Evolutionary conservation across 1,140 invertebrate genomes (phyloP), one percentile per base, ranked within the genome.

Genomic region (Contarinia nasturtii): DNA sequence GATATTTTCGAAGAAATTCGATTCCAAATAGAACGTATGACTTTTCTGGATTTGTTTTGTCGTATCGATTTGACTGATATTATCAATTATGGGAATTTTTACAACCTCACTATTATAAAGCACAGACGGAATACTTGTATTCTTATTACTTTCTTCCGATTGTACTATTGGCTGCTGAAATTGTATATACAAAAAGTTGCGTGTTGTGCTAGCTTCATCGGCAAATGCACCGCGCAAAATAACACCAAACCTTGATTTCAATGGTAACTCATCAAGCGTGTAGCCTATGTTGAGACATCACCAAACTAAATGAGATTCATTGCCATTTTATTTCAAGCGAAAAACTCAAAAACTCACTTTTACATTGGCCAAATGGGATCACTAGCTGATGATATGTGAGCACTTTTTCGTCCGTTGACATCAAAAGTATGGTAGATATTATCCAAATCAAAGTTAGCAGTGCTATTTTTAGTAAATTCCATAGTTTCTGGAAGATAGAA

Each of bases 371-470:
- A 3, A 63, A 55, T 2, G 67, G 62, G n/a, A 80, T 58, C 1
- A 69, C 72, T 2, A 77, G 62, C 52, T 73, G 73, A 51, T 69
- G 71, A 33, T 64, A 59, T 2, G 63, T 53, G 27, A 66, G 58
- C 10, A 70, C 58, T 50, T 67, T 74, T 47, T 76, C 75, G 40
- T 67, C 70, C 48, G 74, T 75, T 20, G 65, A 59, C 57, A 77
- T 68, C 50, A 79, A 64, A 14, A 71, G 61, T 7, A 67, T 47
- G 48, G 76, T 68, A 49, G 73, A 74, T 45, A 69, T 63, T 0
- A 67, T 46, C 71, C 70, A 73, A 33, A 63, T 61, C 0, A 54
- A 52, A 7, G 72, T 56, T 5, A 72, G 56, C 2, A 66, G 44
- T 0, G 55, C 50, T 49, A 60, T 53, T 51, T 60, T 59, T 5